A percentile compares a stretch with the other conserved stretches of the same genome.
Evolutionary conservation across 2,888 invertebrate species (phyloP).

Genomic region (Penaeus monodon): DNA sequence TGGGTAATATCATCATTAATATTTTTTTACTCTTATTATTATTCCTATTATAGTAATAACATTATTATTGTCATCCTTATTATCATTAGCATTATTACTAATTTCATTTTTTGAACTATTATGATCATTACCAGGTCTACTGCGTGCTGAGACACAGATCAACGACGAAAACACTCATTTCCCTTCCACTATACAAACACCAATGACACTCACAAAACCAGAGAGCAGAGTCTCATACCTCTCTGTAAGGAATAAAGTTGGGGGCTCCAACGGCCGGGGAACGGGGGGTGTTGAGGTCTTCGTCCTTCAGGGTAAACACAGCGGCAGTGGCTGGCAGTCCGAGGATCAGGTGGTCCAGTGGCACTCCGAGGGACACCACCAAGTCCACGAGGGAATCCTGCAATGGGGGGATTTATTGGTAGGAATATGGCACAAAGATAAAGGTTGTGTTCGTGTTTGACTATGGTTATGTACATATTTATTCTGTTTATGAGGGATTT

Average conservation of each 20-base stretch:
- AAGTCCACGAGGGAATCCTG: constrained; percentile 84
- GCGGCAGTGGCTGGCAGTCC: constrained; percentile 80
- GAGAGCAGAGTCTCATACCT: constrained; percentile 69
- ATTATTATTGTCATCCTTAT: too few species aligned
- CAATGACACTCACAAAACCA: not conserved
- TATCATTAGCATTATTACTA: too few species aligned
- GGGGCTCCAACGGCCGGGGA: constrained; percentile 77
- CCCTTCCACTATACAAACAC: not conserved
- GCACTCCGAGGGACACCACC: constrained; percentile 79
- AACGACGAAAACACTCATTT: too few species aligned
- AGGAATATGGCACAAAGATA: not conserved
- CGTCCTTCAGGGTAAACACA: constrained; percentile 78
- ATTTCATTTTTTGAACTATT: too few species aligned
- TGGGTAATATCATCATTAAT: too few species aligned
- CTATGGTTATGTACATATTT: not conserved
- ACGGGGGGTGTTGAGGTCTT: constrained; percentile 79
- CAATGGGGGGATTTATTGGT: not conserved
- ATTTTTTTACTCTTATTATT: too few species aligned
- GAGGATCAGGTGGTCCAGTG: constrained; percentile 79
- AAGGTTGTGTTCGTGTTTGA: too few species aligned
- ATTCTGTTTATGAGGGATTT: not conserved
- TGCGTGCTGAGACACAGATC: not conserved
- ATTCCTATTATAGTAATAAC: too few species aligned
- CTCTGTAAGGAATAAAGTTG: constrained; percentile 74
- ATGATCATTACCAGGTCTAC: too few species aligned